Conservation (phyloP, 2,888 invertebrate genomes). For the Eupithecia subfuscata region DNA sequence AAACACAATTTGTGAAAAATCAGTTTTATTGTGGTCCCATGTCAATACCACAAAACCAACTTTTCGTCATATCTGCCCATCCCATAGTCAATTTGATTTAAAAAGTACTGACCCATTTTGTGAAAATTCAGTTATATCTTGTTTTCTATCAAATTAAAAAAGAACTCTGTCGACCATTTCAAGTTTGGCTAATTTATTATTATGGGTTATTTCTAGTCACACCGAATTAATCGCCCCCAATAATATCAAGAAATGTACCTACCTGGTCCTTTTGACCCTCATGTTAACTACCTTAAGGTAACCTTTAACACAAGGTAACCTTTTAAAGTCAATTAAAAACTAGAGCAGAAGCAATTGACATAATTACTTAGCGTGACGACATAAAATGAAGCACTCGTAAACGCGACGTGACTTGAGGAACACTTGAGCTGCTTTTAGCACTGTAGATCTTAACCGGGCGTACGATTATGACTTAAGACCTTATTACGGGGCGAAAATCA, state of each 20-base stretch:
- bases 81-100: neutral
- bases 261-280: neutral
- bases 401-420: slow-evolving; percentile 22
- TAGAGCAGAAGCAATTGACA: slow-evolving; percentile 22
- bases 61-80: neutral
- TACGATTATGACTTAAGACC: slow-evolving; percentile 27
- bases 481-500: neutral
- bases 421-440: slow-evolving; percentile 22
- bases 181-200: neutral
- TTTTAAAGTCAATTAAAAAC: slow-evolving; percentile 12
- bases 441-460: slow-evolving; percentile 27
- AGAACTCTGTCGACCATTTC: neutral
- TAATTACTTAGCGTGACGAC: slow-evolving; percentile 23
- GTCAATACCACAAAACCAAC: neutral
- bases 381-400: slow-evolving; percentile 20
- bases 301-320: neutral
- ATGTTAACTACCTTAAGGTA: neutral
- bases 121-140: neutral
- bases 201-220: neutral
- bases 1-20: neutral
- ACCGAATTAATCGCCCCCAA: neutral
- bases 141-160: neutral
- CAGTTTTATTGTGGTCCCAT: neutral
- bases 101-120: neutral
- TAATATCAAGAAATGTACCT: neutral